These are phyloP conservation scores for Leptodactylus fuscus DNA, from an alignment of 2,113 vertebrate genomes.

Conservation along the genomic window DNA sequence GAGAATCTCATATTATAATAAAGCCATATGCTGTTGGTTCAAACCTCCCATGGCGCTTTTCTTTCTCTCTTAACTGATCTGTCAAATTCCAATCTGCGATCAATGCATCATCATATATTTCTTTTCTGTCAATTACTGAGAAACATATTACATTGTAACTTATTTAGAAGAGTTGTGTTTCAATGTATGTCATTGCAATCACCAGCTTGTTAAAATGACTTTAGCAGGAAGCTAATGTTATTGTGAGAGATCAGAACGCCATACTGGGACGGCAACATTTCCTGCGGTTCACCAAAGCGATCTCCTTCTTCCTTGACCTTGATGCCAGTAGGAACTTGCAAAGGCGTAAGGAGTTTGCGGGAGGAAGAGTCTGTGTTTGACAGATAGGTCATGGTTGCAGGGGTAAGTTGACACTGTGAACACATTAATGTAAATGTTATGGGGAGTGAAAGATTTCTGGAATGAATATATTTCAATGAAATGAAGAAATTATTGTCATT, in stretches of 20 bases:
- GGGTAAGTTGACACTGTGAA: background rate
- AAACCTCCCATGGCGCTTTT: conserved; percentile 64
- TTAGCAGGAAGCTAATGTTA: conserved; percentile 7
- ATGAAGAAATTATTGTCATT: background rate
- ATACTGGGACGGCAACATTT: background rate
- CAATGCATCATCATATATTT: conserved; percentile 67
- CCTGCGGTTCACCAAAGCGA: background rate
- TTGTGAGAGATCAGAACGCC: background rate
- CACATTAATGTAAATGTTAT: conserved; percentile 4
- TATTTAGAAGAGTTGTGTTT: background rate
- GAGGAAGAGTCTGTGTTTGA: background rate
- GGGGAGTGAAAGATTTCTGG: background rate
- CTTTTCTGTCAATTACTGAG: conserved; percentile 64
- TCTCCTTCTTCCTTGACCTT: conserved; percentile 14
- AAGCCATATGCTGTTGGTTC: conserved; percentile 60
- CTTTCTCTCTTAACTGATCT: conserved; percentile 71
- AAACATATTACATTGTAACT: conserved; percentile 62
- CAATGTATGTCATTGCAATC: conserved; percentile 7
- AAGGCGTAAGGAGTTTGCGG: conserved; percentile 13
- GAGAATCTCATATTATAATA: conserved; percentile 63
- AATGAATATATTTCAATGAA: background rate
- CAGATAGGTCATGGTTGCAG: background rate
- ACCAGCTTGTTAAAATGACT: conserved; percentile 5
- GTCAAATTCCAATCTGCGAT: conserved; percentile 67
- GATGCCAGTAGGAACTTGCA: background rate